phyloP scores from a whole-genome alignment of 2,797 vertebrate species.

The Pseudochaenichthys georgianus region DNA sequence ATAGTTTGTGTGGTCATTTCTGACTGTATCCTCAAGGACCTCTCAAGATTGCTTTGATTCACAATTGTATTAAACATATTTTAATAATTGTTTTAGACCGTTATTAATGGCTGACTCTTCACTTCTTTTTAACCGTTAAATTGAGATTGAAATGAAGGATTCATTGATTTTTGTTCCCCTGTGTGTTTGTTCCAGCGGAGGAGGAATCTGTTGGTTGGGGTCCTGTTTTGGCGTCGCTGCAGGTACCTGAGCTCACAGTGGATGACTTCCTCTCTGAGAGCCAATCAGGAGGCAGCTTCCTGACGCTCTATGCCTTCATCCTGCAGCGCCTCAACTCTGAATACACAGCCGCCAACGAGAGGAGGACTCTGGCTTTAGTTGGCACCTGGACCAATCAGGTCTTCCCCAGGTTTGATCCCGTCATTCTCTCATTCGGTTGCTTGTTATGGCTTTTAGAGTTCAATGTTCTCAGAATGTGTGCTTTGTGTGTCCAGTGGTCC shows the following conservation, averaged over 20 bases:
- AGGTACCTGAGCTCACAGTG: conserved; percentile 96
- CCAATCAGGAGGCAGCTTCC: conserved; percentile 91
- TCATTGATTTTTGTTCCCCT: not conserved
- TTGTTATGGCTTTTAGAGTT: not conserved
- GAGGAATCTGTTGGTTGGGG: conserved; percentile 92
- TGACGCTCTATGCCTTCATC: conserved; percentile 94
- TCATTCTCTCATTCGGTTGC: not conserved
- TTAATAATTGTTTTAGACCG: too few species aligned
- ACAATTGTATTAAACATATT: too few species aligned
- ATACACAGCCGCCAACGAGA: conserved; percentile 91
- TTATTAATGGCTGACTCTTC: too few species aligned
- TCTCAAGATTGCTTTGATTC: too few species aligned
- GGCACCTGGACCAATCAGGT: conserved; percentile 93
- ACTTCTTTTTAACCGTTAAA: too few species aligned
- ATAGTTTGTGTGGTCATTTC: too few species aligned
- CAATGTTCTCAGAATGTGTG: not conserved
- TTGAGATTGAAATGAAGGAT: not conserved
- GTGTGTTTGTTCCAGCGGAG: conserved; percentile 60
- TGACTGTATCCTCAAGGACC: too few species aligned
- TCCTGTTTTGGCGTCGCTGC: conserved; percentile 93
- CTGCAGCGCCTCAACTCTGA: conserved; percentile 94
- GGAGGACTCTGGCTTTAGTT: conserved; percentile 89
- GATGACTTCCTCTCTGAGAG: conserved; percentile 97
- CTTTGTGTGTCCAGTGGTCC: conserved; percentile 80
- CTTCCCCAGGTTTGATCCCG: conserved; percentile 84